These are phyloP conservation scores for Drosophila gunungcola DNA, from an alignment of 1,140 invertebrate genomes.

Conservation along the genomic window DNA sequence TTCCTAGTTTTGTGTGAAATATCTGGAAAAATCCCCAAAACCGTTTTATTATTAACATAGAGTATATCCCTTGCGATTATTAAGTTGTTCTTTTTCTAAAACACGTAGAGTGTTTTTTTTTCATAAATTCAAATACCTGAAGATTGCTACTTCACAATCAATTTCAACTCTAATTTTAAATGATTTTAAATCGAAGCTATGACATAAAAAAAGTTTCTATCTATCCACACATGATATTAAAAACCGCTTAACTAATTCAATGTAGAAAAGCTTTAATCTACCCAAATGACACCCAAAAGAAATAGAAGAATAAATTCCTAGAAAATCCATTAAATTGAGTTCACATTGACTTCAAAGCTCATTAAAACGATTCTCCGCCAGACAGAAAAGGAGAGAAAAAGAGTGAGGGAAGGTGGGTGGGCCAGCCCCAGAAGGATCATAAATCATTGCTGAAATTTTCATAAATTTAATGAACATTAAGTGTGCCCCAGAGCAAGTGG, in stretches of 20 bases:
- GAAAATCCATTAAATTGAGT: slow-evolving; percentile 52
- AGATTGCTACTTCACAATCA: too few species aligned
- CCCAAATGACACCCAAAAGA: background rate
- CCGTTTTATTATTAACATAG: too few species aligned
- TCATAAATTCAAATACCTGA: too few species aligned
- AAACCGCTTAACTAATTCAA: slow-evolving; percentile 27
- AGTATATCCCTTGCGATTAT: too few species aligned
- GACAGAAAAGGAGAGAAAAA: slow-evolving; percentile 1
- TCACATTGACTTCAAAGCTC: slow-evolving; percentile 57
- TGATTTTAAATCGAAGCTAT: too few species aligned
- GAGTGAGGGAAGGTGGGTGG: background rate
- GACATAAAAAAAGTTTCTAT: background rate
- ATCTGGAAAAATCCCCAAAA: too few species aligned
- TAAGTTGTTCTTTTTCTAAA: too few species aligned
- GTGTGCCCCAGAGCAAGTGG: slow-evolving; percentile 40
- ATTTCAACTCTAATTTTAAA: too few species aligned
- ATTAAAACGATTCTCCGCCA: slow-evolving; percentile 48
- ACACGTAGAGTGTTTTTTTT: too few species aligned
- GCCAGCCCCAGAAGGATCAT: slow-evolving; percentile 50
- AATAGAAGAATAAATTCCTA: slow-evolving; percentile 3
- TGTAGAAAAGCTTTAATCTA: slow-evolving; percentile 33
- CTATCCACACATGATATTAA: slow-evolving; percentile 2
- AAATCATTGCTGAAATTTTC: slow-evolving; percentile 68
- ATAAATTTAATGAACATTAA: slow-evolving; percentile 77
- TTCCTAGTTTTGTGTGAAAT: too few species aligned